These are phyloP conservation scores for Eupithecia exiguata DNA, from an alignment of 2,888 invertebrate genomes.

Conservation along the genomic window DNA sequence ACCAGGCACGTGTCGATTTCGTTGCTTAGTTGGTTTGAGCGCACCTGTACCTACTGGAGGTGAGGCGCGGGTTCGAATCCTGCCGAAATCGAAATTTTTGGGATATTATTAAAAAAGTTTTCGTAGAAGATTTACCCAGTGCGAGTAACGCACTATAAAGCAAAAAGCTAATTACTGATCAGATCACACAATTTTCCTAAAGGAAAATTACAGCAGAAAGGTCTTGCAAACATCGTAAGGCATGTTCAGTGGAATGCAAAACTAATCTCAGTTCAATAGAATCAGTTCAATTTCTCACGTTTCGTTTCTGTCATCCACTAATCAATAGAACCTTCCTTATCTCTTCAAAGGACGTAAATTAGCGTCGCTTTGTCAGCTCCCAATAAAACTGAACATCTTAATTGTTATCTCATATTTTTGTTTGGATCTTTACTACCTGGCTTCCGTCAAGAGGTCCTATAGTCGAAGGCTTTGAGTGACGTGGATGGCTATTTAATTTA, in stretches of 20 bases:
- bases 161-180: too few species aligned
- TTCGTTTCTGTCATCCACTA: slow-evolving; percentile 18
- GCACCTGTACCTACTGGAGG: too few species aligned
- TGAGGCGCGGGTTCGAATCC: too few species aligned
- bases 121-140: too few species aligned
- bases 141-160: too few species aligned
- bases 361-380: slow-evolving; percentile 75
- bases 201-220: background rate
- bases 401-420: slow-evolving; percentile 81
- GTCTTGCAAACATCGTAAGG: background rate
- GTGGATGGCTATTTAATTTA: slow-evolving; percentile 80
- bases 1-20: too few species aligned
- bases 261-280: background rate
- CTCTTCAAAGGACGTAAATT: slow-evolving; percentile 71
- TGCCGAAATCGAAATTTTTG: too few species aligned
- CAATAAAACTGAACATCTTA: slow-evolving; percentile 81
- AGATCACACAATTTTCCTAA: background rate
- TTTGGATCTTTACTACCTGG: slow-evolving; percentile 82
- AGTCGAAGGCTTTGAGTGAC: slow-evolving; percentile 73
- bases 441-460: slow-evolving; percentile 68
- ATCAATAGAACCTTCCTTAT: slow-evolving; percentile 28
- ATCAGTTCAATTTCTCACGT: slow-evolving; percentile 28
- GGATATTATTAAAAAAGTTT: too few species aligned
- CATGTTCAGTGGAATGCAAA: background rate
- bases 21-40: too few species aligned